Conservation (phyloP, 2,888 invertebrate species). For the Dorcus parallelipipedus region DNA sequence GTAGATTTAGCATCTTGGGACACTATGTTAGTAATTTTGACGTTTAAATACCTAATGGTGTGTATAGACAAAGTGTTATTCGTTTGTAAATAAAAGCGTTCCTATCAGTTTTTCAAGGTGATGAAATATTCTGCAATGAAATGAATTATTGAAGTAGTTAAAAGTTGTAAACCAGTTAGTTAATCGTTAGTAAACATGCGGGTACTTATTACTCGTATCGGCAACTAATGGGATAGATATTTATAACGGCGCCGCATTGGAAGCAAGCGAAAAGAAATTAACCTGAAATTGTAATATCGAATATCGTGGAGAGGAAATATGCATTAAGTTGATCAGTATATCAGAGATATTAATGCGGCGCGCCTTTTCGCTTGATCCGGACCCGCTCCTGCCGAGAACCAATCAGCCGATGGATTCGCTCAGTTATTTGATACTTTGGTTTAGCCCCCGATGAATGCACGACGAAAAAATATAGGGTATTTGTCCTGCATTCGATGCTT, state of each 20-base stretch:
- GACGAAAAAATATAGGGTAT: slow-evolving; percentile 28
- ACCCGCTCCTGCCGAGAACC: slow-evolving; percentile 26
- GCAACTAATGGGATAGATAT: neutral
- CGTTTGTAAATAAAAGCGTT: no score
- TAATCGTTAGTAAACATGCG: no score
- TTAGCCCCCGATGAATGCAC: slow-evolving; percentile 24
- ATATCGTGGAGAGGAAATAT: slow-evolving; percentile 37
- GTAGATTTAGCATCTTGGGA: no score
- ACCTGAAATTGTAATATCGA: slow-evolving; percentile 38
- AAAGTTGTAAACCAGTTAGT: no score
- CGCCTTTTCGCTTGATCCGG: slow-evolving; percentile 32
- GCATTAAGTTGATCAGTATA: slow-evolving; percentile 42
- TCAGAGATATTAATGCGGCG: slow-evolving; percentile 40
- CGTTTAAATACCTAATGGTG: no score
- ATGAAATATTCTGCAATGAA: no score
- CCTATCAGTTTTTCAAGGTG: no score
- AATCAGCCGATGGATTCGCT: slow-evolving; percentile 37
- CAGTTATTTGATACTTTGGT: slow-evolving; percentile 26
- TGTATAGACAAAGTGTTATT: no score
- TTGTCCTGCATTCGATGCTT: slow-evolving; percentile 14
- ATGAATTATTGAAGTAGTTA: no score
- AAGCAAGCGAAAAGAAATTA: slow-evolving; percentile 30
- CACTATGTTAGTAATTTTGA: no score
- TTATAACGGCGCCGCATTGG: neutral
- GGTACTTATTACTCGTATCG: no score